phyloP scores from a whole-genome alignment of 2,113 vertebrate genomes.

The Chrysochloris asiatica region DNA sequence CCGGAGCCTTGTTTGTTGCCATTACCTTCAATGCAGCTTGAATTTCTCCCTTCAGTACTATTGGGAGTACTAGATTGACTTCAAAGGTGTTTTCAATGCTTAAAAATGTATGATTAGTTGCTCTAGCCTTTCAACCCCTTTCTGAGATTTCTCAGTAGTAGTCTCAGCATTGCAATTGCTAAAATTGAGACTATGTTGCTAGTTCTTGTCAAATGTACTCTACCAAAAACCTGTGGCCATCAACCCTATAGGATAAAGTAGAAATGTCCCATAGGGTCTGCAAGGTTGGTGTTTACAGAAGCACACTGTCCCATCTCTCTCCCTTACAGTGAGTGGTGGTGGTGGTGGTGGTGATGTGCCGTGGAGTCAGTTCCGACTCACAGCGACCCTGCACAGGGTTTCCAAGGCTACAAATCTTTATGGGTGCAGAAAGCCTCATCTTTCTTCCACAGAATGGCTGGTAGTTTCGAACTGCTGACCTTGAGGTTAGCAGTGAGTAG shows the following conservation, averaged over 20 bases:
- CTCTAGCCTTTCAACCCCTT: conserved; percentile 16
- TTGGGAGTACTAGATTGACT: no score
- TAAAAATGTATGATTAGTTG: not conserved
- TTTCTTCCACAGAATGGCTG: no score
- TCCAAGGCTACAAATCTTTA: no score
- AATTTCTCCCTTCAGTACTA: no score
- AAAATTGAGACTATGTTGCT: not conserved
- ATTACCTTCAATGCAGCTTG: no score
- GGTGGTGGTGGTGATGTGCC: no score
- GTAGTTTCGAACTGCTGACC: no score
- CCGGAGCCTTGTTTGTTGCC: no score
- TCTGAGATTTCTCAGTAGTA: not conserved
- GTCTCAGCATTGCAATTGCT: not conserved
- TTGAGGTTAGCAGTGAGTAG: no score
- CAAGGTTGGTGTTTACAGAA: not conserved
- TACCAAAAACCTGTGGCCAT: not conserved
- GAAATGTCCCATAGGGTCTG: not conserved
- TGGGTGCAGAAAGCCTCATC: no score
- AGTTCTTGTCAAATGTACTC: conserved; percentile 25
- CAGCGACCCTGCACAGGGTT: no score
- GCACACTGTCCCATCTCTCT: not conserved
- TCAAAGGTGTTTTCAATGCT: not conserved
- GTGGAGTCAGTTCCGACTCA: no score
- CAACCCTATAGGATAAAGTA: not conserved
- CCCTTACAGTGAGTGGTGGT: not conserved